These are phyloP conservation scores for Cololabis saira DNA, from an alignment of 2,113 vertebrate species.

Conservation along the genomic window DNA sequence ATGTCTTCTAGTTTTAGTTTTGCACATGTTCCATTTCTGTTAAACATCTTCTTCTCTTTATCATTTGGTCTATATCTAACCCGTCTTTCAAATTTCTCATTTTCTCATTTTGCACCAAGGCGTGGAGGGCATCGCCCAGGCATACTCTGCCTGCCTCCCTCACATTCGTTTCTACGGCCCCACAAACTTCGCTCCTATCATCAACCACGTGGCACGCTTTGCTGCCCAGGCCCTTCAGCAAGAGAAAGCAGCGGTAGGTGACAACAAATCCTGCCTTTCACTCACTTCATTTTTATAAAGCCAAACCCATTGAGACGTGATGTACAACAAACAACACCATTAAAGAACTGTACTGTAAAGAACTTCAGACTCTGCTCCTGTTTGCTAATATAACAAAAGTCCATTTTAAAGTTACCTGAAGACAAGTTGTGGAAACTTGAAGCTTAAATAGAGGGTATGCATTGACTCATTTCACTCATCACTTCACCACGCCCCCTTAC, in stretches of 20 bases:
- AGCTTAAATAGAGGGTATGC: too few relatives aligned
- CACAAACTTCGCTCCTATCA: slow-evolving; percentile 96
- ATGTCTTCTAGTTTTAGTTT: too few relatives aligned
- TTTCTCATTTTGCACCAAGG: slow-evolving; percentile 76
- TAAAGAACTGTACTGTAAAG: too few relatives aligned
- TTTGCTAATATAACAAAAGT: too few relatives aligned
- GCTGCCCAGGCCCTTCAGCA: slow-evolving; percentile 94
- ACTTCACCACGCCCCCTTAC: too few relatives aligned
- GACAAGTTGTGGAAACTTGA: too few relatives aligned
- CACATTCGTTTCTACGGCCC: slow-evolving; percentile 98
- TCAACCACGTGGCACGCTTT: slow-evolving; percentile 96
- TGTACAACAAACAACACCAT: too few relatives aligned
- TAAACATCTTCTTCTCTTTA: background rate
- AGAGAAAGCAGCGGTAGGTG: slow-evolving; percentile 89
- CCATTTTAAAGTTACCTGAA: too few relatives aligned
- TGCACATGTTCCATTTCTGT: too few relatives aligned
- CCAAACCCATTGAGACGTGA: too few relatives aligned
- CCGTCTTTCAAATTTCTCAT: background rate
- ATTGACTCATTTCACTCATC: too few relatives aligned
- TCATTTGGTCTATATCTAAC: background rate
- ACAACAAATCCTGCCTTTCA: background rate
- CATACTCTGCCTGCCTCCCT: slow-evolving; percentile 93
- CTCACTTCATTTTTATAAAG: background rate
- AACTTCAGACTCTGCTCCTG: too few relatives aligned
- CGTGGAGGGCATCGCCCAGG: slow-evolving; percentile 95